phyloP scores from a whole-genome alignment of 2,797 vertebrate species.

The Propithecus perrieri region DNA sequence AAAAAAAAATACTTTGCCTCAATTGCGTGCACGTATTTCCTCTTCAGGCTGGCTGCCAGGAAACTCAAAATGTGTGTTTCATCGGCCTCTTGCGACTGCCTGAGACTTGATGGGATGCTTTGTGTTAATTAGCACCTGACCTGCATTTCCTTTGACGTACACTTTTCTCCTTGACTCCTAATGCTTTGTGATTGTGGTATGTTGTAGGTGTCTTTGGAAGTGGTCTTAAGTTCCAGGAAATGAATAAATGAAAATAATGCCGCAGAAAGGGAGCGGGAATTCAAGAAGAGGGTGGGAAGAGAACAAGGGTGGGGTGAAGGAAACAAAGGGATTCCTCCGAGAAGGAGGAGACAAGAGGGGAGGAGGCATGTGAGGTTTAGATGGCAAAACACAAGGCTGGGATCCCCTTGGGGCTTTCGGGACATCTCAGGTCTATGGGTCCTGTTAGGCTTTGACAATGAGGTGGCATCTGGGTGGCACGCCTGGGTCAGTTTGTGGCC shows the following conservation, averaged over 20 bases:
- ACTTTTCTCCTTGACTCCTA: neutral
- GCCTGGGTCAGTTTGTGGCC: neutral
- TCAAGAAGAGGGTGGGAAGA: neutral
- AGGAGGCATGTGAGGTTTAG: neutral
- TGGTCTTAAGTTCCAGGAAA: neutral
- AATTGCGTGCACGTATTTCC: neutral
- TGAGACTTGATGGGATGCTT: neutral
- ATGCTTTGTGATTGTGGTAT: neutral
- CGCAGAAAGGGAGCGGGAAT: neutral
- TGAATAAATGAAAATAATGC: too few relatives aligned
- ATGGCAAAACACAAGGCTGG: neutral
- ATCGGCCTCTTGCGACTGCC: rapidly evolving
- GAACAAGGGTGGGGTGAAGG: neutral
- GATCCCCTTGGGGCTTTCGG: neutral
- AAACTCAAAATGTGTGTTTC: neutral
- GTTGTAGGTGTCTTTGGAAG: neutral
- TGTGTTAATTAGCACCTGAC: neutral
- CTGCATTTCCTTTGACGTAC: neutral
- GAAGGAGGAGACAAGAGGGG: neutral
- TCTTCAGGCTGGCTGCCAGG: neutral
- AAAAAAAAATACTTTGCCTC: neutral
- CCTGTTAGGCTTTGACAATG: neutral
- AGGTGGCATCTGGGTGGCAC: neutral
- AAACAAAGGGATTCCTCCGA: neutral
- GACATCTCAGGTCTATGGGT: neutral